Percentiles rank a stretch among this genome's conserved stretches.
Conservation (phyloP, 1,140 invertebrate species). For the Xylocopa sonorina region DNA sequence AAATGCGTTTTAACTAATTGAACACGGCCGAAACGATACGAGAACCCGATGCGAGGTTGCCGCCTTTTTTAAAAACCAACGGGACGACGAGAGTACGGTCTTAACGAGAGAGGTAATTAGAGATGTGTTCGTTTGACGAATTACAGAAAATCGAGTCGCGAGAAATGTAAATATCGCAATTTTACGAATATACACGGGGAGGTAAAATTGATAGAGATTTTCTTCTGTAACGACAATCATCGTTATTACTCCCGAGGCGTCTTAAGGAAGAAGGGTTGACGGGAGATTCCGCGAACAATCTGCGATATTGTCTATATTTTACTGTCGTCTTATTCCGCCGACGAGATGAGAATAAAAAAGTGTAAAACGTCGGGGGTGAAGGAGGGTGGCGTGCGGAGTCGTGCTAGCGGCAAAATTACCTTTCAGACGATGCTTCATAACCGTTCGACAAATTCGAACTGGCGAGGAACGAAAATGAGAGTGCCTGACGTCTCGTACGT, state of each 20-base stretch:
- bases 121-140: neutral
- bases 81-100: too few species aligned
- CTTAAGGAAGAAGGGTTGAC: neutral
- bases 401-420: conserved; percentile 55
- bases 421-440: conserved; percentile 54
- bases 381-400: neutral
- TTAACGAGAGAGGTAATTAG: neutral
- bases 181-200: too few species aligned
- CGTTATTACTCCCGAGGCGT: neutral
- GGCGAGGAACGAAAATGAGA: conserved; percentile 60
- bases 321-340: neutral
- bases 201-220: too few species aligned
- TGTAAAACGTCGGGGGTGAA: conserved; percentile 14
- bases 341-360: conserved; percentile 1
- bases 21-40: neutral
- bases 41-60: neutral
- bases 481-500: conserved; percentile 45
- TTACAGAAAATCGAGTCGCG: too few species aligned
- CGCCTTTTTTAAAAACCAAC: neutral
- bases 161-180: too few species aligned
- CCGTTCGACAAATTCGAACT: conserved; percentile 41
- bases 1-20: conserved; percentile 44
- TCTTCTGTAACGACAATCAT: neutral
- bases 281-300: conserved; percentile 9
- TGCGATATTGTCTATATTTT: conserved; percentile 37